Conservation (phyloP, 2,113 vertebrate species). For the Periophthalmodon schlosseri region DNA sequence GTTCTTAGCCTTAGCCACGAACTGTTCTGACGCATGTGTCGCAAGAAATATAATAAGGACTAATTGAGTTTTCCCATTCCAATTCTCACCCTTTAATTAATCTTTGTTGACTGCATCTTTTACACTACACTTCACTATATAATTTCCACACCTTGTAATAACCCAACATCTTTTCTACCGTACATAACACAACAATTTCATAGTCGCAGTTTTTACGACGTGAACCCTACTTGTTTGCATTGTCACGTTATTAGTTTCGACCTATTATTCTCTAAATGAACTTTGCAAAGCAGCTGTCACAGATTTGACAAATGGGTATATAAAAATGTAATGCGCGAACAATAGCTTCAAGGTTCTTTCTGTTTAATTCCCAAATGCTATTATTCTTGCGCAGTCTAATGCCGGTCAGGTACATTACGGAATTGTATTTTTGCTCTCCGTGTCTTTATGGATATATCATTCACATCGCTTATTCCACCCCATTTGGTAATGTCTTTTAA, state of each 20-base stretch:
- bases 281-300: neutral
- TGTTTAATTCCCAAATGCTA: neutral
- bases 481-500: constrained; percentile 44
- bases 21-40: too few relatives aligned
- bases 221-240: neutral
- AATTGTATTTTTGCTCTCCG: neutral
- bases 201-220: neutral
- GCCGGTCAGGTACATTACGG: constrained; percentile 15
- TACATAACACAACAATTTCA: neutral
- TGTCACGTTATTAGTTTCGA: neutral
- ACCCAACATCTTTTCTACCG: neutral
- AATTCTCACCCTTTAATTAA: neutral
- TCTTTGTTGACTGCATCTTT: neutral
- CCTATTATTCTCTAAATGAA: neutral
- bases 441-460: constrained; percentile 15
- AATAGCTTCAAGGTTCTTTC: neutral
- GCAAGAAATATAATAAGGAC: too few relatives aligned
- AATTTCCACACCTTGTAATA: neutral
- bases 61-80: neutral
- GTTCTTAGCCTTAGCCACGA: too few relatives aligned
- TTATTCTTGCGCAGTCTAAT: neutral
- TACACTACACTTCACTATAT: neutral
- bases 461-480: constrained; percentile 27
- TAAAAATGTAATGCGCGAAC: neutral
- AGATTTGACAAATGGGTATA: constrained; percentile 6